Evolutionary conservation across 2,113 vertebrate genomes (phyloP).

Genomic region (Ciconia boyciana): DNA sequence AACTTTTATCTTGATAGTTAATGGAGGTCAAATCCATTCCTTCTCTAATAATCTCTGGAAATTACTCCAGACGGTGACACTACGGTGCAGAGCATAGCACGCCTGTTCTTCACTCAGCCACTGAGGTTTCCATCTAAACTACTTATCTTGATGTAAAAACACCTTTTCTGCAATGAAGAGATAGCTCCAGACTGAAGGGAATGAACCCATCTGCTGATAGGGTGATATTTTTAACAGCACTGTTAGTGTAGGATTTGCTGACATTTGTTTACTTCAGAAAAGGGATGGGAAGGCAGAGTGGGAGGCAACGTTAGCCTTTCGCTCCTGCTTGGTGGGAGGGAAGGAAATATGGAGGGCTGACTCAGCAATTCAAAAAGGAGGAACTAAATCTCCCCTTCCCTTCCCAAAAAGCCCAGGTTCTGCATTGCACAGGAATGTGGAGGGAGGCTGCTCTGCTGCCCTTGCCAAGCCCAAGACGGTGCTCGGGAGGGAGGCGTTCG

Average conservation of each 20-base stretch:
- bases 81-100: not conserved
- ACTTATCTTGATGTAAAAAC: not conserved
- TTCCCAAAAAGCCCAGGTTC: not conserved
- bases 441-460: not conserved
- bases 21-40: not conserved
- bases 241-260: slow-evolving; percentile 35
- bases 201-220: not conserved
- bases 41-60: not conserved
- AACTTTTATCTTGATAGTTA: not conserved
- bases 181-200: not conserved
- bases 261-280: slow-evolving; percentile 18
- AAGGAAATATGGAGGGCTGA: not conserved
- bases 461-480: not conserved
- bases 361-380: not conserved
- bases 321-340: not conserved
- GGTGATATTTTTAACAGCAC: not conserved
- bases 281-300: not conserved
- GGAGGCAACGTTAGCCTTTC: not conserved
- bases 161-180: not conserved
- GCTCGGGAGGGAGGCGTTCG: accelerated
- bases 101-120: not conserved
- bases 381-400: not conserved
- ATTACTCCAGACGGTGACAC: not conserved
- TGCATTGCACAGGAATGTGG: not conserved
- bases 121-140: not conserved